Evolutionary conservation across 2,113 vertebrate genomes (phyloP), one percentile per base, ranked within the genome.

Genomic region (Gasterosteus aculeatus): DNA sequence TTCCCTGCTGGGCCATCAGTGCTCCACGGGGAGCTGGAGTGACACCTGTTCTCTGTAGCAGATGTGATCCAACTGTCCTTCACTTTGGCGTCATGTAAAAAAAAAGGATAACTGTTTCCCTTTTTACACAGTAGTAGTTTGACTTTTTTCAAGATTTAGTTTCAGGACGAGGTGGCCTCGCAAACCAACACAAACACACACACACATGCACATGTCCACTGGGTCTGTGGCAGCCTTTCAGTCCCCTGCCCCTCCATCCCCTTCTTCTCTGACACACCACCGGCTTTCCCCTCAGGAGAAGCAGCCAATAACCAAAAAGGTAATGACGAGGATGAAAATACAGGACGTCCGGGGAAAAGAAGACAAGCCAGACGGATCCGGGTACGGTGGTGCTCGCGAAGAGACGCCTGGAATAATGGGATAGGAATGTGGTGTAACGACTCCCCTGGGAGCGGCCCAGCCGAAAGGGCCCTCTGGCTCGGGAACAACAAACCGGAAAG

Each of bases 391-490:
- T 85, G 89, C 89, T 93, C 87, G 85, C 90, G 89, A 91, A 92
- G 87, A 89, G 86, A 90, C 82, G 92, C 86, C 87, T 91, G 92
- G 80, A 85, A 94, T 94, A 95, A 94, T 92, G 88, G 84, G 78
- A 84, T 88, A 90, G 93, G 93, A 89, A 92, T 86, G 82, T 81
- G 44, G 77, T 92, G 92, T 94, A 93, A 95, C 84, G 93, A 86
- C 91, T 93, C 96, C 93, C 93, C 57, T 31, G 93, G 94, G 95
- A 91, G 86, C 73, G 89, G 92, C 91, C 92, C 92, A 93, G 95
- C 93, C 92, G 93, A 93, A 38, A 35, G 95, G 89, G 92, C 91
- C 87, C 90, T 94, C 94, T 94, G 94, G 93, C 94, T 93, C 86
- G 86, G 72, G 67, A 88, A 85, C 90, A 91, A 91, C 87, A 91